Conservation (phyloP, 2,888 invertebrate genomes). For the Himalopsyche kuldschensis region DNA sequence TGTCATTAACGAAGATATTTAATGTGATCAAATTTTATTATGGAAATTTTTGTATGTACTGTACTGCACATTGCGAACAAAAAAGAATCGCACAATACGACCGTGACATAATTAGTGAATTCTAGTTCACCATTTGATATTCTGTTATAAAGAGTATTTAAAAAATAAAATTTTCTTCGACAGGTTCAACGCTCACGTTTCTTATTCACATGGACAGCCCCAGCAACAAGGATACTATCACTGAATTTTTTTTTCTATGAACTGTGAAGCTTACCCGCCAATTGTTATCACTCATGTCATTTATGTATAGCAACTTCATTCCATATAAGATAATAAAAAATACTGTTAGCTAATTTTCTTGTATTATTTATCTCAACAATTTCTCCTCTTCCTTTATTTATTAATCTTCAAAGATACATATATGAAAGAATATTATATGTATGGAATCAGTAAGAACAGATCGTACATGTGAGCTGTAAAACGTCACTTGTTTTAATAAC, state of each 20-base stretch:
- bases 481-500: too few relatives aligned
- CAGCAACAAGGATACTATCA: constrained; percentile 42
- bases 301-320: not conserved
- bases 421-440: too few relatives aligned
- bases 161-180: constrained; percentile 11
- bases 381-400: not conserved
- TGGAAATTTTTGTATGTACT: too few relatives aligned
- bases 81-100: too few relatives aligned
- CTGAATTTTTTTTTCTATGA: not conserved
- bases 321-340: not conserved
- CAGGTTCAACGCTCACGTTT: constrained; percentile 53
- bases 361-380: not conserved
- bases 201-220: constrained; percentile 47
- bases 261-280: not conserved
- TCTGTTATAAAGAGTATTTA: not conserved
- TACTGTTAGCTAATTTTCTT: not conserved
- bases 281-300: not conserved
- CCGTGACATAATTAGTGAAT: too few relatives aligned
- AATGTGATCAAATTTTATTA: too few relatives aligned
- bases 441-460: too few relatives aligned
- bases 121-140: too few relatives aligned
- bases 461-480: too few relatives aligned
- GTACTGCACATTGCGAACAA: too few relatives aligned
- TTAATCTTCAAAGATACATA: too few relatives aligned
- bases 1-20: too few relatives aligned